Percentiles rank a stretch among this genome's conserved stretches.
phyloP scores from a whole-genome alignment of 2,113 vertebrate genomes.

The Hyaena hyaena region DNA sequence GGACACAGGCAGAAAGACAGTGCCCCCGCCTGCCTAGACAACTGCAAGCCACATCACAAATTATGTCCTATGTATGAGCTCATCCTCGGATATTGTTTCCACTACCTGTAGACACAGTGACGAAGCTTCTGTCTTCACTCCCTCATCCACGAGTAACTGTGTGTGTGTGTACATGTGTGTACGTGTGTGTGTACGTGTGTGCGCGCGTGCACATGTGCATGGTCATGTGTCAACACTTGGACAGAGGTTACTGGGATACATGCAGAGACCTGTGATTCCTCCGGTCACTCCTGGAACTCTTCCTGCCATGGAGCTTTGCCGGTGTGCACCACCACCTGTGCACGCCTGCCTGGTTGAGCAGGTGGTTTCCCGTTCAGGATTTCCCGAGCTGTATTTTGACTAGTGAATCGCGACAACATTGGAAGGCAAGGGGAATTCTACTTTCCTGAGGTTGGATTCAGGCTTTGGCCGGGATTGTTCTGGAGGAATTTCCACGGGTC shows the following conservation, averaged over 20 bases:
- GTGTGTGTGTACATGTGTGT: too few species aligned
- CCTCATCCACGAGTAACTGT: not conserved
- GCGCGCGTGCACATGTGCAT: too few species aligned
- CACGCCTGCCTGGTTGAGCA: rapidly evolving
- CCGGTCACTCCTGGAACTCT: not conserved
- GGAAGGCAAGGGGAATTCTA: not conserved
- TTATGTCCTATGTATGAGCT: not conserved
- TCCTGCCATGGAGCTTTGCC: not conserved
- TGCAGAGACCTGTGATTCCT: not conserved
- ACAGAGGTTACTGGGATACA: not conserved
- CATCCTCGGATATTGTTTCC: not conserved
- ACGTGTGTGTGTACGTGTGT: not conserved
- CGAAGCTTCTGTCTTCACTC: not conserved
- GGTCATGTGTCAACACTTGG: not conserved
- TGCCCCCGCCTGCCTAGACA: not conserved
- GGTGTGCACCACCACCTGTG: rapidly evolving
- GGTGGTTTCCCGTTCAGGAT: not conserved
- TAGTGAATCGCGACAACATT: not conserved
- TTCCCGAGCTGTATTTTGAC: not conserved
- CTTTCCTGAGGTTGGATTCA: not conserved
- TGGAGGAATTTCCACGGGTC: not conserved
- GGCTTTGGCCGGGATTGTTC: not conserved
- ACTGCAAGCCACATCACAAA: not conserved
- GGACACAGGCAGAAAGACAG: not conserved
- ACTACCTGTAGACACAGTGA: not conserved